Base-by-base conservation (phyloP, 2,113 vertebrate species). In the Stegostoma tigrinum region DNA sequence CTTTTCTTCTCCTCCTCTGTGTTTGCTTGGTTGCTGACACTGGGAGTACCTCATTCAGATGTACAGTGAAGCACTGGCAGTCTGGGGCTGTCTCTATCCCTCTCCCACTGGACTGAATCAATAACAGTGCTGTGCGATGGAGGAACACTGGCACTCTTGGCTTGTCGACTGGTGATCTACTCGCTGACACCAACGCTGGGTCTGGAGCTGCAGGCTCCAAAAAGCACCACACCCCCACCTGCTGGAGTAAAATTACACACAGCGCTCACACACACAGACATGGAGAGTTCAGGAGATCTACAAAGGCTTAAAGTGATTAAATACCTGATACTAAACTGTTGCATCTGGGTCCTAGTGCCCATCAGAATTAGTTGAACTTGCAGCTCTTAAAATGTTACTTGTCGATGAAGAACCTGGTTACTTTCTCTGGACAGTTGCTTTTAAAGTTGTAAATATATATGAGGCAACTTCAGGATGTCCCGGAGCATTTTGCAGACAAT, bases 111-210 rank as follows among this genome's bases (percentile, higher is more conserved):
- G n/a, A 34, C 38, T 55, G 48, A 83, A 12, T 23, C 34, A n/a
- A 15, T 80, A 83, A 85, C 72, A 85, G 55, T 52, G 55, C 55
- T 83, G 42, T 95, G 48, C 15, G n/a, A 55, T 7, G 23, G 61
- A 42, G 27, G 80, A 83, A 24, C 23, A 21, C 72, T 75, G 42
- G 67, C 48, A 72, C 96, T 96, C 96, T 96, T 95, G 96, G 97
- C 96, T 48, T 96, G 96, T 97, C 96, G 97, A 97, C 97, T 97
- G 97, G 96, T 96, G 96, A 85, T 96, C 91, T 45, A 66, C 93
- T 70, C 96, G 95, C 30, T 48, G 75, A 95, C 96, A 97, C 97
- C 97, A 96, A 96, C 96, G 96, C 96, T 80, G 96, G 38, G 19
- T 0, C 80, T 45, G 7, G 80, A 96, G 96, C 96, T 95, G 96